Conservation (phyloP, 2,888 invertebrate genomes). For the Cheilosia scutellata region DNA sequence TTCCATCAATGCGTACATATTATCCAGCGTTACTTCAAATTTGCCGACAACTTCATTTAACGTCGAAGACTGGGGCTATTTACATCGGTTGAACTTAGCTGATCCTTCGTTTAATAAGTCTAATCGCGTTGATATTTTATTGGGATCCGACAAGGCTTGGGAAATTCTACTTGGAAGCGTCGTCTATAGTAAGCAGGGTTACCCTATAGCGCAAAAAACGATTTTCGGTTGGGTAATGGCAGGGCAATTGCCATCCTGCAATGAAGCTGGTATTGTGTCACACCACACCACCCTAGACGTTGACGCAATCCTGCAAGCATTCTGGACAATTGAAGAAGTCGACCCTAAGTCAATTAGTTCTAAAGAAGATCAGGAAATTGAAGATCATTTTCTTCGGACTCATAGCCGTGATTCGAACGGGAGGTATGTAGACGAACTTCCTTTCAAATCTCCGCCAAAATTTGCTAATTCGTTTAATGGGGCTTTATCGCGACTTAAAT, state of each 20-base stretch:
- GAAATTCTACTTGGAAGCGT: too few relatives aligned
- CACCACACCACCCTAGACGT: background rate
- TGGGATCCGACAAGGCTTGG: background rate
- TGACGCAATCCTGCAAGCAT: slow-evolving; percentile 20
- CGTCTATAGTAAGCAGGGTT: background rate
- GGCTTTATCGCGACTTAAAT: background rate
- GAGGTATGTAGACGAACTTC: slow-evolving; percentile 1
- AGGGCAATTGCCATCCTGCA: background rate
- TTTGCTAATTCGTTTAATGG: slow-evolving; percentile 12
- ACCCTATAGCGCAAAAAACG: background rate
- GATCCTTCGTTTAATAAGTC: slow-evolving; percentile 24
- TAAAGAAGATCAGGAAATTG: background rate
- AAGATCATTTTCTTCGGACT: too few relatives aligned
- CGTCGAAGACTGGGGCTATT: slow-evolving; percentile 7
- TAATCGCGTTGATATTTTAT: background rate
- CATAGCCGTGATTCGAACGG: too few relatives aligned
- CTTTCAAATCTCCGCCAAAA: slow-evolving; percentile 17
- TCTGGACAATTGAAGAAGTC: slow-evolving; percentile 26
- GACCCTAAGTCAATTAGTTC: background rate
- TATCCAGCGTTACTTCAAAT: background rate
- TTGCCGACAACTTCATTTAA: slow-evolving; percentile 4
- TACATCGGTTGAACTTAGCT: slow-evolving; percentile 7
- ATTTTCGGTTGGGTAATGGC: slow-evolving; percentile 39
- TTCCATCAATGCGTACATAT: slow-evolving; percentile 4
- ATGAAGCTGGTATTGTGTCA: background rate